These are phyloP conservation scores for Solenopsis fugax DNA, from an alignment of 1,140 invertebrate genomes.

Conservation along the genomic window DNA sequence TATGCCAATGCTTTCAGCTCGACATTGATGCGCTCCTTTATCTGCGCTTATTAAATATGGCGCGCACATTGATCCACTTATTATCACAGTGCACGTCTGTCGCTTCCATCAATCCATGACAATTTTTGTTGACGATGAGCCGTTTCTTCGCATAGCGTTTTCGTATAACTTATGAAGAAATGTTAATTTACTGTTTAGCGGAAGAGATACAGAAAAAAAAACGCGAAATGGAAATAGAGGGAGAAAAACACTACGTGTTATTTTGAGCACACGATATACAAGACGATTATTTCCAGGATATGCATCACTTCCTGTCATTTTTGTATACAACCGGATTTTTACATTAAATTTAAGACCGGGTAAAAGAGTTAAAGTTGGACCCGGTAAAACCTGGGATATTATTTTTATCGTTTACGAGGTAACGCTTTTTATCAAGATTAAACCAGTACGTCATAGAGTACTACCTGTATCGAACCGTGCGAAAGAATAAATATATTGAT, in stretches of 20 bases:
- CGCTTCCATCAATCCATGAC: conserved; percentile 43
- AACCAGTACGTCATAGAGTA: conserved; percentile 42
- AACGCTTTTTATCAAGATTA: conserved; percentile 52
- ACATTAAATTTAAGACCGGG: not conserved
- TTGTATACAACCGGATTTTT: not conserved
- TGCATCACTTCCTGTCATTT: conserved; percentile 1
- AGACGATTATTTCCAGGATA: conserved; percentile 7
- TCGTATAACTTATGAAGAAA: not conserved
- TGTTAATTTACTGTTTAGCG: not conserved
- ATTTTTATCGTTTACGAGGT: conserved; percentile 58
- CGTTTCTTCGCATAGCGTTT: not conserved
- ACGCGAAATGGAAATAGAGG: not conserved
- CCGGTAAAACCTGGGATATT: conserved; percentile 31
- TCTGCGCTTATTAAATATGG: conserved; percentile 54
- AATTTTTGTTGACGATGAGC: not conserved
- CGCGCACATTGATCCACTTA: conserved; percentile 44
- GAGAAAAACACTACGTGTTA: not conserved
- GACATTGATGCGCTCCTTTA: conserved; percentile 49
- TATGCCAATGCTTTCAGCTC: conserved; percentile 56
- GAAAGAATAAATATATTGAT: conserved; percentile 62
- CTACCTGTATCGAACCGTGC: conserved; percentile 46
- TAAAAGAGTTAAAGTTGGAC: conserved; percentile 46
- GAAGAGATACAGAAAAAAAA: not conserved
- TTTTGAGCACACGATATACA: conserved; percentile 14
- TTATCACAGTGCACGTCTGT: conserved; percentile 55